phyloP scores from a whole-genome alignment of 1,140 invertebrate species.

The Drosophila pectinifera region DNA sequence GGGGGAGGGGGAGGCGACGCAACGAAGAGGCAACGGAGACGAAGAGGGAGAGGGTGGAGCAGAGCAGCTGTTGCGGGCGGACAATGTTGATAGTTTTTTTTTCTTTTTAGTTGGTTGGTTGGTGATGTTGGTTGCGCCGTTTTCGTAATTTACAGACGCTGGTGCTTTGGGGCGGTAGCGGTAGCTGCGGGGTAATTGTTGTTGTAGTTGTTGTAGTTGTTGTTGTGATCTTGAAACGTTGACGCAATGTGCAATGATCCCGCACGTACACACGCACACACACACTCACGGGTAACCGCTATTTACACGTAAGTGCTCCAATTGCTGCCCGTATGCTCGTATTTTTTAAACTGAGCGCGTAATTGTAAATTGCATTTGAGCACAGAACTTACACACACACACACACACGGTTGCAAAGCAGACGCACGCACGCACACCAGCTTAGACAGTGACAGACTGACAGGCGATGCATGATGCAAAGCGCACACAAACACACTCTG shows the following conservation, averaged over 20 bases:
- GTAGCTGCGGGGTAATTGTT: constrained; percentile 25
- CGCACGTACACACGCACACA: constrained; percentile 56
- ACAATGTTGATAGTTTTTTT: constrained; percentile 47
- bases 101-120: constrained; percentile 24
- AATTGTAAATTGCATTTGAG: constrained; percentile 82
- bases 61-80: constrained; percentile 46
- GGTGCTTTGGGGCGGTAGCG: neutral
- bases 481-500: constrained; percentile 1
- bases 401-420: constrained; percentile 28
- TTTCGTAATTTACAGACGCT: constrained; percentile 54
- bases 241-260: constrained; percentile 82
- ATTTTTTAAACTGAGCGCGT: constrained; percentile 75
- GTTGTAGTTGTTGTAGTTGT: constrained; percentile 38
- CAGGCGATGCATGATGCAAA: constrained; percentile 49
- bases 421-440: constrained; percentile 39
- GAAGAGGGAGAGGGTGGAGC: neutral
- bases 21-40: neutral
- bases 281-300: constrained; percentile 7
- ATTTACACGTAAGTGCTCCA: constrained; percentile 46
- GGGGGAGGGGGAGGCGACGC: neutral
- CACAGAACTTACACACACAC: constrained; percentile 48
- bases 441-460: constrained; percentile 46
- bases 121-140: constrained; percentile 22
- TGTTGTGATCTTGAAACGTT: constrained; percentile 81
- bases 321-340: constrained; percentile 50